Evolutionary conservation across 2,113 vertebrate genomes (phyloP).

Genomic region (Cyanoderma ruficeps): DNA sequence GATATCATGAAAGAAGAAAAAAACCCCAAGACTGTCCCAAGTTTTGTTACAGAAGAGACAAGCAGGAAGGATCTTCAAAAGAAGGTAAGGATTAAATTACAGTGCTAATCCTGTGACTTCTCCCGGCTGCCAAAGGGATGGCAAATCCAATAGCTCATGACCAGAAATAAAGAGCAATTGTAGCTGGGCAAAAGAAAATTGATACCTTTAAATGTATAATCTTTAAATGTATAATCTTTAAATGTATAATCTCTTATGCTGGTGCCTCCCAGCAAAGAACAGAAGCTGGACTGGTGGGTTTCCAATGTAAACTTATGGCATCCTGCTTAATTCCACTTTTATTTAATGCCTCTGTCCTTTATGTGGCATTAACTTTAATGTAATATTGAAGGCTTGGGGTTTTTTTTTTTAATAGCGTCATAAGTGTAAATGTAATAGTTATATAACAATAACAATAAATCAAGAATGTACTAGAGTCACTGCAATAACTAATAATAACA

Average conservation of each 20-base stretch:
- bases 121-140: background rate
- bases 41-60: background rate
- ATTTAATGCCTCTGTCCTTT: conserved; percentile 50
- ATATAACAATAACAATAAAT: conserved; percentile 62
- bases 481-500: conserved; percentile 61
- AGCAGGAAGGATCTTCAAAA: background rate
- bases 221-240: background rate
- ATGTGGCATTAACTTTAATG: conserved; percentile 50
- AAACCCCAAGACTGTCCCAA: background rate
- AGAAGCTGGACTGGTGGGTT: background rate
- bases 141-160: conserved; percentile 4
- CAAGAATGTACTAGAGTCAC: background rate
- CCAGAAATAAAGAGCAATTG: conserved; percentile 30
- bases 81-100: background rate
- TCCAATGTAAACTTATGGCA: conserved; percentile 9
- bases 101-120: background rate
- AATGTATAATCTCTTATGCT: background rate
- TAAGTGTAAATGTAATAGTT: conserved; percentile 62
- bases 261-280: conserved; percentile 6
- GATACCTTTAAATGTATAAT: background rate
- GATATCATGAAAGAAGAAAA: background rate
- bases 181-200: background rate
- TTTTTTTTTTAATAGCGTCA: conserved; percentile 22
- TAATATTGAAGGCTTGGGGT: conserved; percentile 30
- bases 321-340: conserved; percentile 25